A percentile compares a stretch with the other conserved stretches of the same genome.
These are phyloP conservation scores for Bactericera cockerelli DNA, from an alignment of 1,140 invertebrate species.

Conservation along the genomic window DNA sequence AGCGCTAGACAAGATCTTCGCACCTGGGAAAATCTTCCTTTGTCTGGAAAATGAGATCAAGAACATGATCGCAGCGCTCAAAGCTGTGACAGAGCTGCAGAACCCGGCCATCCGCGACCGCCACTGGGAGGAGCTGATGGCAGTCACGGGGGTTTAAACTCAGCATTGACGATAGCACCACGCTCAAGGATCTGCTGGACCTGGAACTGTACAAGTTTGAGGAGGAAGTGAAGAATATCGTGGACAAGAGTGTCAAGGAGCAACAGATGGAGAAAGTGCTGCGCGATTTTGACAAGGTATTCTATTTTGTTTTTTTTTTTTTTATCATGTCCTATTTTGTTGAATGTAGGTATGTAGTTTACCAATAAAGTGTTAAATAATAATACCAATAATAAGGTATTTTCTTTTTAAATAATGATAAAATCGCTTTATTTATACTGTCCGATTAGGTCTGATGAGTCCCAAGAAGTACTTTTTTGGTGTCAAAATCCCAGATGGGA, in stretches of 20 bases:
- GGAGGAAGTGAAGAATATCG: slow-evolving; percentile 87
- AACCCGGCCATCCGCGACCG: slow-evolving; percentile 83
- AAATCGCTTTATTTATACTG: no score
- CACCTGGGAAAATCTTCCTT: slow-evolving; percentile 58
- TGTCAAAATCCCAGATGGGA: no score
- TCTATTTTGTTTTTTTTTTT: no score
- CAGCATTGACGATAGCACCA: slow-evolving; percentile 54
- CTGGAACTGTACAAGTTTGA: slow-evolving; percentile 82
- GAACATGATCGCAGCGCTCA: slow-evolving; percentile 70
- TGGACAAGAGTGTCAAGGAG: slow-evolving; percentile 90
- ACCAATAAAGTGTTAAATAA: no score
- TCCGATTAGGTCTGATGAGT: no score
- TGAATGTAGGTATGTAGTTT: no score
- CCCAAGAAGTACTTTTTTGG: no score
- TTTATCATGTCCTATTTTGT: no score
- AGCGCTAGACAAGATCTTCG: slow-evolving; percentile 72
- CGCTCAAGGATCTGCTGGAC: slow-evolving; percentile 68
- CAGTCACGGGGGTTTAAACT: slow-evolving; percentile 70
- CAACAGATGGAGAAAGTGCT: slow-evolving; percentile 86
- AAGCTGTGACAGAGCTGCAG: slow-evolving; percentile 81
- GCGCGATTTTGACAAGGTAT: slow-evolving; percentile 61
- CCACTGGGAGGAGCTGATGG: slow-evolving; percentile 87
- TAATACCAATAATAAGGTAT: no score
- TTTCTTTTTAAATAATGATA: no score
- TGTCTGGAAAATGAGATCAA: slow-evolving; percentile 56